Evolutionary conservation across 1,140 invertebrate species (phyloP), one percentile per base, ranked within the genome.

Genomic region (Lordiphosa mommai): DNA sequence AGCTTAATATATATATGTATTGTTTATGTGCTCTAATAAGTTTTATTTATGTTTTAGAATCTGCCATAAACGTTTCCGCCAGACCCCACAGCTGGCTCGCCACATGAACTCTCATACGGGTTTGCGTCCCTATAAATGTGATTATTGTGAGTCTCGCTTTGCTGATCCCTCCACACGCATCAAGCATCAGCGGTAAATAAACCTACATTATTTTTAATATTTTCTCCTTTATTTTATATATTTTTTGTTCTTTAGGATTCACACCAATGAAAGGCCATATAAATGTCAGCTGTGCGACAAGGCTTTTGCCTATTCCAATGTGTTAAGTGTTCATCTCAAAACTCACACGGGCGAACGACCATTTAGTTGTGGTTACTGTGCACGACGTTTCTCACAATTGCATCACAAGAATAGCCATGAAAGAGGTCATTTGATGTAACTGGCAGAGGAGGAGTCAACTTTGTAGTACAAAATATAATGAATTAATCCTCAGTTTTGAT

Each of bases 111-210:
- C 82, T 0, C 86, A 88, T 20, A 88, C 86, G 0, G 87, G 87
- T 1, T 82, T 88, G 32, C 65, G 87, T 41, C 94, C 94, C 0
- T 95, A 94, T 88, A 92, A 93, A 76, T 95, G 94, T 71, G 91
- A 92, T 48, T 89, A 94, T 10, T 95, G 94, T 87, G 90, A 93
- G 49, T 90, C 93, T 14, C 89, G 92, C 17, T 95, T 95, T 87
- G 93, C 93, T 0, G 91, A 92, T 88, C 91, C 91, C 50, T 91
- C 91, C 37, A 91, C 90, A 4, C 87, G 91, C 20, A 91, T 91
- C 61, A 92, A 92, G 51, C 91, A 92, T 72, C 91, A 92, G 71
- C 90, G 91, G 76, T 80, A 12, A 89, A 72, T 10, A 27, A 3
- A 27, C n/a, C n/a, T 7, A 27, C 6, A 27, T 27, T 3, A 17